Percentiles rank a stretch among this genome's conserved stretches.
Conservation (phyloP, 2,797 vertebrate genomes). For the Micromesistius poutassou region DNA sequence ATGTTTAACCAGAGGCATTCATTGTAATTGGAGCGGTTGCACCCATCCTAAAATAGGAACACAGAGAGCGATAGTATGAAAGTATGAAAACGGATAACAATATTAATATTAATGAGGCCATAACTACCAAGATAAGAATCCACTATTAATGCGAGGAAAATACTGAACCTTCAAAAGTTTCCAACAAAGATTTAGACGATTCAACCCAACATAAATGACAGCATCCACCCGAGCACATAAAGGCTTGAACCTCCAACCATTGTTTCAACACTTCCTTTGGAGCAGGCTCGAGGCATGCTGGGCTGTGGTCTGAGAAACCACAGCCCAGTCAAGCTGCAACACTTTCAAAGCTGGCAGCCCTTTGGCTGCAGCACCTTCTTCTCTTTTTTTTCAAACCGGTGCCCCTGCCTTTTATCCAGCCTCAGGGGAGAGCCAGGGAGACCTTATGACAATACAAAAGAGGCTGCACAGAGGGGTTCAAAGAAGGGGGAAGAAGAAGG, state of each 20-base stretch:
- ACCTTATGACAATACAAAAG: constrained; percentile 9
- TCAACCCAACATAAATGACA: neutral
- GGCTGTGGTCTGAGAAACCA: neutral
- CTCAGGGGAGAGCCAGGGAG: neutral
- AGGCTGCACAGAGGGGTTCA: neutral
- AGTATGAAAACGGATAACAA: neutral
- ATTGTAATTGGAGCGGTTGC: neutral
- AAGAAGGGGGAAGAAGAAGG: neutral
- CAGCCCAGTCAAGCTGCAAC: neutral
- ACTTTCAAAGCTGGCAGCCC: constrained; percentile 23
- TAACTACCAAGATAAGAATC: neutral
- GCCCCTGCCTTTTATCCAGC: neutral
- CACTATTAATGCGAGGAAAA: neutral
- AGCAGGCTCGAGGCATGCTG: neutral
- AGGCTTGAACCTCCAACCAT: neutral
- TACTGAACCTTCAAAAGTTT: neutral
- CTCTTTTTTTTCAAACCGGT: constrained; percentile 14
- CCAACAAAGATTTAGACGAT: neutral
- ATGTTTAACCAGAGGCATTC: neutral
- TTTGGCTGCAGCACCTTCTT: constrained; percentile 26
- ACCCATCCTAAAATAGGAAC: neutral
- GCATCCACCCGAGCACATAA: neutral
- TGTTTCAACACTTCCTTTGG: neutral
- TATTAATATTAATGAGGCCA: neutral
- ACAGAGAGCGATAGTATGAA: neutral